Evolutionary conservation across 53 echinoderm and acorn worm genomes (phyloP), one percentile per base, ranked within the genome.

Genomic region (Zoroaster sp.): DNA sequence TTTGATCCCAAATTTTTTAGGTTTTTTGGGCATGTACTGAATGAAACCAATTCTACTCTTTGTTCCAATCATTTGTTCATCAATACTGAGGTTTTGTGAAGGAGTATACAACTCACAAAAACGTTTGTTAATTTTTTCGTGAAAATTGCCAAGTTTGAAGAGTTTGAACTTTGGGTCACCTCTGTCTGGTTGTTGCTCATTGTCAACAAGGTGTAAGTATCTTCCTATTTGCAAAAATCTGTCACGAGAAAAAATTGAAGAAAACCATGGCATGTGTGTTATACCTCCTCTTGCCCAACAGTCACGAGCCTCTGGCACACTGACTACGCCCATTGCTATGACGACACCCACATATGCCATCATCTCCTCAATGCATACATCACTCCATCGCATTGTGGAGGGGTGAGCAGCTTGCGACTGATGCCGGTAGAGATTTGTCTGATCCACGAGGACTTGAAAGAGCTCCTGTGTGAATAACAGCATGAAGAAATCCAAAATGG

Each of bases 1-100:
- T 40, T 89, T 89, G 11, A 89, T 78, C 18, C 89, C 89, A 51
- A 42, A 89, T 44, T 89, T 89, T 11, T 72, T 89, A 10, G 73
- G 41, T 36, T 80, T 89, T 44, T 43, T 21, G 18, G 76, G 88
- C 75, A 88, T 88, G 53, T 88, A 88, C 41, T 88, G 88, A 65
- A 75, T 88, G 38, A 51, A 75, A 10, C 49, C 55, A 1, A 75
- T 40, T 88, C 88, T 52, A 23, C 88, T 75, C 6, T 88, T 75
- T 75, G 23, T 75, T 37, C 75, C 75, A 10, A 88, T 88, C 88
- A 88, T 53, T 5, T 18, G n/a, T 53, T 53, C 54, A 53, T 53
- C 54, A 5, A 53, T 21, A 0, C n/a, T 20, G 5, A 53, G 21
- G 12, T 53, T 20, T 53, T 53, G 21, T 53, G n/a, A 18, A 53